These are phyloP conservation scores for Lucilia sericata DNA, from an alignment of 1,140 invertebrate genomes.

Conservation along the genomic window DNA sequence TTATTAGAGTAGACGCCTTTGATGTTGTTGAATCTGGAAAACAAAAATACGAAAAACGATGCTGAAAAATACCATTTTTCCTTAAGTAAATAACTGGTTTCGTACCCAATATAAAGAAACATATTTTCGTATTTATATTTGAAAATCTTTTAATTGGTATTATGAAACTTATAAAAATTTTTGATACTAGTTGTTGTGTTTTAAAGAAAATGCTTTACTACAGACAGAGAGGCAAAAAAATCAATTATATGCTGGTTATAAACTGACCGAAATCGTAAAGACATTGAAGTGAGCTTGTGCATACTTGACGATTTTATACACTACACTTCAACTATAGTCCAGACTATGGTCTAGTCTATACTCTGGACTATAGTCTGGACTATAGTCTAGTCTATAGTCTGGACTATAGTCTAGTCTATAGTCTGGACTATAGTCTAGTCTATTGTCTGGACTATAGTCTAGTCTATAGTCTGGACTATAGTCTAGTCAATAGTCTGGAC, in stretches of 20 bases:
- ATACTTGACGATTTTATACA: no score
- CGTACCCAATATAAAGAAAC: neutral
- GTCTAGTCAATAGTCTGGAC: no score
- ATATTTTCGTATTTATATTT: conserved; percentile 7
- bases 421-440: no score
- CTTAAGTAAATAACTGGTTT: conserved; percentile 13
- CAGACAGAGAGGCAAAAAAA: neutral
- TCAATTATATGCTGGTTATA: conserved; percentile 19
- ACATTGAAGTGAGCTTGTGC: neutral
- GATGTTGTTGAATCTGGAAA: neutral
- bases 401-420: no score
- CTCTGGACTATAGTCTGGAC: no score
- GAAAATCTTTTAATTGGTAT: conserved; percentile 44
- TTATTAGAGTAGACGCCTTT: conserved; percentile 22
- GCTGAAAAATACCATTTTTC: neutral
- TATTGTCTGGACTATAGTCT: no score
- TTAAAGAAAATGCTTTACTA: neutral
- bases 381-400: no score
- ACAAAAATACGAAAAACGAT: neutral
- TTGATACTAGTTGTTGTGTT: neutral
- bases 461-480: no score
- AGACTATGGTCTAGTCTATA: no score
- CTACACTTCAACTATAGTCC: no score
- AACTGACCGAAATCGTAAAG: neutral
- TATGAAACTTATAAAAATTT: conserved; percentile 23